Evolutionary conservation across 2,797 vertebrate species (phyloP).

Genomic region (Coreius guichenoti): DNA sequence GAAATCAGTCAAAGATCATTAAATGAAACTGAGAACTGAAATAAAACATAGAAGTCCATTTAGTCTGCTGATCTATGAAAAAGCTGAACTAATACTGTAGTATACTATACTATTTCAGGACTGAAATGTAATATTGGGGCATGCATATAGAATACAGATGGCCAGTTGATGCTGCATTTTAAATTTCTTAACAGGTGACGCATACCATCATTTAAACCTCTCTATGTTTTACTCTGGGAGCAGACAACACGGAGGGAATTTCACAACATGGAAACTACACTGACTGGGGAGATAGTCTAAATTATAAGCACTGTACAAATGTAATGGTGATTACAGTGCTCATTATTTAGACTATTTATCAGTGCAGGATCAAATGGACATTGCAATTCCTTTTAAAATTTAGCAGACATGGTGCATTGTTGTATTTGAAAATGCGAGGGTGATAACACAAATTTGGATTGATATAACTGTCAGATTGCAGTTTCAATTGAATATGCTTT

Average conservation of each 20-base stretch:
- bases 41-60: background rate
- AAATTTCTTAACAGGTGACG: slow-evolving; percentile 4
- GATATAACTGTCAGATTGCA: too few relatives aligned
- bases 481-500: background rate
- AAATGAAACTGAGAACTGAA: background rate
- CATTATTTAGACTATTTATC: background rate
- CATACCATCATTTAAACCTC: background rate
- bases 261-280: background rate
- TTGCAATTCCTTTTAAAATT: background rate
- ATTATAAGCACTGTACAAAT: background rate
- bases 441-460: background rate
- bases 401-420: background rate
- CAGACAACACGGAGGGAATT: background rate
- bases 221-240: background rate
- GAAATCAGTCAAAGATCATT: background rate
- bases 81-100: background rate
- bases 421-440: background rate
- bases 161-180: background rate
- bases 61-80: background rate
- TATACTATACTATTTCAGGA: background rate
- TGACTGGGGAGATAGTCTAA: background rate
- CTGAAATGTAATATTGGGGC: background rate
- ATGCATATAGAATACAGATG: background rate
- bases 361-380: background rate
- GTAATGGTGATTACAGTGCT: background rate